Percentiles rank a stretch among this genome's conserved stretches.
These are phyloP conservation scores for Pterobdella sp. DNA, from an alignment of 2,888 invertebrate species.

Conservation along the genomic window DNA sequence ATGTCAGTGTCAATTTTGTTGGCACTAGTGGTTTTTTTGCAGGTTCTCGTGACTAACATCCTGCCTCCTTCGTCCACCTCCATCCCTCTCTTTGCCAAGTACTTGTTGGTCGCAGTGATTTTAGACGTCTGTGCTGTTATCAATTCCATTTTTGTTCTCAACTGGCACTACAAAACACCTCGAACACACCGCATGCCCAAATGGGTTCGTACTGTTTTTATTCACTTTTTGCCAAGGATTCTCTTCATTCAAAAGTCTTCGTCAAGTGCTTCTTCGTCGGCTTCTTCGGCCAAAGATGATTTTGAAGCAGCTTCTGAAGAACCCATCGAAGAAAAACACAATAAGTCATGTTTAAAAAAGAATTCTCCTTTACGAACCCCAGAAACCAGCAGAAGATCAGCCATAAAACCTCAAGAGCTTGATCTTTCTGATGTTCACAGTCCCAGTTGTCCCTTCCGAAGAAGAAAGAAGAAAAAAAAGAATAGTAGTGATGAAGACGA, in stretches of 20 bases:
- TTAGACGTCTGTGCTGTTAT: constrained; percentile 99
- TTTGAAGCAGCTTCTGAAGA: constrained; percentile 38
- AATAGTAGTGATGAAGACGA: constrained; percentile 1
- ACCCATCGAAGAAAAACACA: constrained; percentile 41
- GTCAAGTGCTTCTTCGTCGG: neutral
- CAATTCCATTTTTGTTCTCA: constrained; percentile 96
- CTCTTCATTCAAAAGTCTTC: constrained; percentile 89
- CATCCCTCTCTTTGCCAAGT: constrained; percentile 95
- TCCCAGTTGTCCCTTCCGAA: constrained; percentile 89
- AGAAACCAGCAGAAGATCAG: constrained; percentile 21
- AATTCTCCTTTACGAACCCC: constrained; percentile 5
- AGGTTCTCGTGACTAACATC: constrained; percentile 89
- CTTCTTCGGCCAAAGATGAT: neutral
- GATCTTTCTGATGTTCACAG: constrained; percentile 64
- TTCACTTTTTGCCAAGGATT: constrained; percentile 83
- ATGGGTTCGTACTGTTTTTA: constrained; percentile 88
- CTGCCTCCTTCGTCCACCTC: constrained; percentile 95
- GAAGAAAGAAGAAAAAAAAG: constrained; percentile 47
- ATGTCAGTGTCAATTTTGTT: constrained; percentile 92
- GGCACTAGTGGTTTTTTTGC: constrained; percentile 95
- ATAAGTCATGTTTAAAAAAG: neutral
- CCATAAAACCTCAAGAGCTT: constrained; percentile 25
- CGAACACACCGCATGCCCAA: constrained; percentile 96
- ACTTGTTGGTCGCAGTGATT: constrained; percentile 95
- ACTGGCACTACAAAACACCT: constrained; percentile 94